Evolutionary conservation across 2,797 vertebrate species (phyloP).

Genomic region (Mallotus villosus): DNA sequence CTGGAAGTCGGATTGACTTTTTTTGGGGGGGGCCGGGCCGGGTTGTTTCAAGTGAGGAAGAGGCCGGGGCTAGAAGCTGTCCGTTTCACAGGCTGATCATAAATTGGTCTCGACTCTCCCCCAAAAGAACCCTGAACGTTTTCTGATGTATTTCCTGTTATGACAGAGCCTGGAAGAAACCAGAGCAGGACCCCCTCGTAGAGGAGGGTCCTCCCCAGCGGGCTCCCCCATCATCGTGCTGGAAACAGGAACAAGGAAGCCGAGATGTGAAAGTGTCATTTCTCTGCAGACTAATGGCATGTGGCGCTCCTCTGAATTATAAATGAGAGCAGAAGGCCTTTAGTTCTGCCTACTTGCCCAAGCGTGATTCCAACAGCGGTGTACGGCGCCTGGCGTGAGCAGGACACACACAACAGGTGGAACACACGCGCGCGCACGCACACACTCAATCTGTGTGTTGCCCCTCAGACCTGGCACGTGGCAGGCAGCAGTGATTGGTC

Average conservation of each 20-base stretch:
- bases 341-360: constrained; percentile 62
- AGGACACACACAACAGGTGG: constrained; percentile 54
- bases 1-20: constrained; percentile 14
- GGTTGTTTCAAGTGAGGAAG: constrained; percentile 1
- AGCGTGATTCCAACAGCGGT: constrained; percentile 63
- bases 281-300: constrained; percentile 61
- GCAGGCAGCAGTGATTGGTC: constrained; percentile 5
- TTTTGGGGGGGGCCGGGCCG: constrained; percentile 9
- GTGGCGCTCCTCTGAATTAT: constrained; percentile 68
- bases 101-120: not conserved
- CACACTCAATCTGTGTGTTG: constrained; percentile 32
- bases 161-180: not conserved
- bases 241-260: not conserved
- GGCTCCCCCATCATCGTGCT: no score
- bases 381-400: constrained; percentile 46
- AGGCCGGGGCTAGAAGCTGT: not conserved
- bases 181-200: no score
- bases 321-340: constrained; percentile 72
- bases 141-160: not conserved
- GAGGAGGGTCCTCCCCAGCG: no score
- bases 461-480: constrained; percentile 21
- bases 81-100: not conserved
- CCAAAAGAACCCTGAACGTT: not conserved
- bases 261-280: constrained; percentile 58
- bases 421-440: constrained; percentile 25